Evolutionary conservation across 2,113 vertebrate genomes (phyloP), one percentile per base, ranked within the genome.

Genomic region (Alosa alosa): DNA sequence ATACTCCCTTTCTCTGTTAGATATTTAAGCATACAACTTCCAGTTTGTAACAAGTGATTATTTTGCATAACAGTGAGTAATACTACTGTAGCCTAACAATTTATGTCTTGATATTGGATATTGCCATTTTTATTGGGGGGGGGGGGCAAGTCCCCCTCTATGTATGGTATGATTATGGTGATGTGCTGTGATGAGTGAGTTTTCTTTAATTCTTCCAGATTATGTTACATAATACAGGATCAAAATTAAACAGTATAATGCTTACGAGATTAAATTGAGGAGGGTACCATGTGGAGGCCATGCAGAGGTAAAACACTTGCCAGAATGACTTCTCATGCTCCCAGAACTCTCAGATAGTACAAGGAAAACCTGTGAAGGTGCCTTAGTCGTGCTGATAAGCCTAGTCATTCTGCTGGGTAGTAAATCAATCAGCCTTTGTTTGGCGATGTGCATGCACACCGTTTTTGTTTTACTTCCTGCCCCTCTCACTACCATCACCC

Each of bases 401-500:
- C 22, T n/a, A 22, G 68, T 75, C 64, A 75, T 3, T 75, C 68
- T 39, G 10, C 4, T 15, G 20, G 31, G 72, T 78, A 31, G 11
- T 78, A 36, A 78, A 78, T 78, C 72, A 78, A 78, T 78, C 13
- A 36, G 2, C 72, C 25, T 46, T 64, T 60, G 20, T 84, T 81
- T 8, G 47, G 5, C 13, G 15, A 39, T 78, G 31, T 15, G 3
- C 72, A 36, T 17, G 41, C 60, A 31, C 75, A 41, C 83, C 22
- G 31, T n/a, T 72, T 60, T 68, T 72, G 55, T 82, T 75, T 36
- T 55, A 22, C 85, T 83, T 55, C 18, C 36, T 13, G 3, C 44
- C 52, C 18, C 72, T 25, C 47, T 50, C 82, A 85, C 25, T 45
- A 75, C 60, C 86, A 60, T 84, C 3, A 64, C 44, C 47, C 46